Percentiles rank a stretch among this genome's conserved stretches.
These are phyloP conservation scores for Heteropelma amictum DNA, from an alignment of 2,888 invertebrate species.

Conservation along the genomic window DNA sequence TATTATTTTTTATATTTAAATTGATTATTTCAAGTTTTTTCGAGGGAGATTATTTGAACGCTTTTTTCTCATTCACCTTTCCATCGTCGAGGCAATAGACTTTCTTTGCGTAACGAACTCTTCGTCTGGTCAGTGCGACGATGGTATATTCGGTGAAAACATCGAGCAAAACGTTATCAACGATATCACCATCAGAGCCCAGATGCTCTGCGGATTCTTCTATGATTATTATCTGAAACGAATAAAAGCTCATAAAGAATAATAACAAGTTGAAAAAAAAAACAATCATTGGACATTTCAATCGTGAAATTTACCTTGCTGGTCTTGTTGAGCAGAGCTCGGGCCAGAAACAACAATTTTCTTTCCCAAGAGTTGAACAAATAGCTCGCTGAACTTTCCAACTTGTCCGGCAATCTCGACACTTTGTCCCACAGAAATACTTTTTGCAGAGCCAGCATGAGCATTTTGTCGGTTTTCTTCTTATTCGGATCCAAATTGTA, in stretches of 20 bases:
- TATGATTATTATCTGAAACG: conserved; percentile 63
- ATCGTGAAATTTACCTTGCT: conserved; percentile 60
- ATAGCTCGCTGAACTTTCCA: conserved; percentile 60
- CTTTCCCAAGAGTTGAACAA: conserved; percentile 62
- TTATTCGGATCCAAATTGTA: conserved; percentile 64
- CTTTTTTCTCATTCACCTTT: conserved; percentile 42
- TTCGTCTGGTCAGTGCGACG: conserved; percentile 62
- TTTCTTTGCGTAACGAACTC: conserved; percentile 57
- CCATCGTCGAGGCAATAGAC: conserved; percentile 52
- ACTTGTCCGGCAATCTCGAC: conserved; percentile 60
- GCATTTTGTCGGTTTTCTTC: conserved; percentile 54
- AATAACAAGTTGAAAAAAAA: neutral
- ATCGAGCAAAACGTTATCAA: conserved; percentile 61
- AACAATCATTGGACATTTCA: neutral
- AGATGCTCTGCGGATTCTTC: conserved; percentile 60
- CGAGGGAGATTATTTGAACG: neutral
- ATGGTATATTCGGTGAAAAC: conserved; percentile 63
- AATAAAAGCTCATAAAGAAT: neutral
- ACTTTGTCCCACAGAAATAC: conserved; percentile 65
- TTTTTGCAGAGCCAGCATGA: conserved; percentile 62
- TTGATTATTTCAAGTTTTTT: no score
- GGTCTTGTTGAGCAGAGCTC: conserved; percentile 58
- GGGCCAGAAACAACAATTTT: conserved; percentile 62
- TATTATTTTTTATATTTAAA: no score
- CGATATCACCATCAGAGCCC: conserved; percentile 58